Evolutionary conservation across 2,113 vertebrate species (phyloP).

Genomic region (Ptilonorhynchus violaceus): DNA sequence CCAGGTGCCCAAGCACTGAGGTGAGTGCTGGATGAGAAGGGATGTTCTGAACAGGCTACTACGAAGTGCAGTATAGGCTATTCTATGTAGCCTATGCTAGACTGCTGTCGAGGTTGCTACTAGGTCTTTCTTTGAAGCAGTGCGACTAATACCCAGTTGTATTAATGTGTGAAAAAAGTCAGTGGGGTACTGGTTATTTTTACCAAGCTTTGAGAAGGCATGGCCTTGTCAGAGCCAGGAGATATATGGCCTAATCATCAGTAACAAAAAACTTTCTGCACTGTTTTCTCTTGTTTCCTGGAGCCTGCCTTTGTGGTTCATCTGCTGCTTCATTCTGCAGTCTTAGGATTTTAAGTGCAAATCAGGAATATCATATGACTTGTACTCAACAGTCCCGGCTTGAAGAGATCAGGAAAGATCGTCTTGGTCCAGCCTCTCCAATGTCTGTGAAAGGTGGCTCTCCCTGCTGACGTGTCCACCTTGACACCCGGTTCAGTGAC

Average conservation of each 20-base stretch:
- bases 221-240: background rate
- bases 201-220: background rate
- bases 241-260: no score
- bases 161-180: background rate
- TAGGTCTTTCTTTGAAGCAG: background rate
- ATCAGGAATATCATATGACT: background rate
- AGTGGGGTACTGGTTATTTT: background rate
- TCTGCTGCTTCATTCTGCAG: background rate
- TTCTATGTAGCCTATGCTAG: background rate
- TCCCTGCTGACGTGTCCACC: rapidly evolving
- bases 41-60: no score
- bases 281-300: background rate
- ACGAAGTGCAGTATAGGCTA: no score
- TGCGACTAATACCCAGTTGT: background rate
- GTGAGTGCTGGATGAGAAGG: rapidly evolving
- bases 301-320: background rate
- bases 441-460: background rate
- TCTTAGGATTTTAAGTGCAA: background rate
- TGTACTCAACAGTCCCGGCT: background rate
- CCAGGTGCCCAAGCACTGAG: background rate
- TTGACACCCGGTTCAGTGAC: background rate
- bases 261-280: background rate
- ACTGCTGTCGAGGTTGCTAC: background rate
- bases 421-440: background rate
- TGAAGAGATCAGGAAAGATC: background rate